Percentiles rank a stretch among this genome's conserved stretches.
Conservation (phyloP, 2,888 invertebrate genomes). For the Athalia circularis region DNA sequence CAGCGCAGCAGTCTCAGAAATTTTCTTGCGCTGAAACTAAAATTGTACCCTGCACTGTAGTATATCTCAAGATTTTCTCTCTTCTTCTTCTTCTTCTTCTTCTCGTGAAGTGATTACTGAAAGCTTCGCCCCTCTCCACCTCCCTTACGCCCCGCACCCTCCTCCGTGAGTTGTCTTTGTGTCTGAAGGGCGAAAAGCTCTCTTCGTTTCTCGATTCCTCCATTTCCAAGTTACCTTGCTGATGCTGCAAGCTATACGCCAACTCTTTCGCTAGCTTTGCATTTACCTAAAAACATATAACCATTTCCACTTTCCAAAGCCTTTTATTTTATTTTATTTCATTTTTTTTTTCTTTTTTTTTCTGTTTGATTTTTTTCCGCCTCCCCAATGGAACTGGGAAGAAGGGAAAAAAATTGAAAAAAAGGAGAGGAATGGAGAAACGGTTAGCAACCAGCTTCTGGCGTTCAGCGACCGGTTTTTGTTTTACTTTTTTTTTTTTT, state of each 20-base stretch:
- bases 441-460: too few species aligned
- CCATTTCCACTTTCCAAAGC: not conserved
- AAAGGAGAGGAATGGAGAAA: too few species aligned
- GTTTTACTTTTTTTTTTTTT: too few species aligned
- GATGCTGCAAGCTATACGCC: not conserved
- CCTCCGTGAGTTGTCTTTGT: constrained; percentile 24
- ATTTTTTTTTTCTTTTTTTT: not conserved
- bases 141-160: constrained; percentile 26
- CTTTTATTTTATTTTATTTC: not conserved
- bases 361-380: not conserved
- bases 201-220: not conserved
- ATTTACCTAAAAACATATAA: not conserved
- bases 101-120: constrained; percentile 40
- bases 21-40: too few species aligned
- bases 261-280: not conserved
- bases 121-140: constrained; percentile 21
- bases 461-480: too few species aligned
- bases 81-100: not conserved
- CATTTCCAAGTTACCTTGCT: not conserved
- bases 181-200: constrained; percentile 18
- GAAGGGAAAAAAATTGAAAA: too few species aligned
- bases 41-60: too few species aligned
- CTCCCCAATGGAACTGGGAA: not conserved
- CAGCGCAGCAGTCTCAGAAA: too few species aligned
- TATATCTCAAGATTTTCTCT: not conserved